Evolutionary conservation across 2,797 vertebrate genomes (phyloP), one percentile per base, ranked within the genome.

Genomic region (Mustela erminea): DNA sequence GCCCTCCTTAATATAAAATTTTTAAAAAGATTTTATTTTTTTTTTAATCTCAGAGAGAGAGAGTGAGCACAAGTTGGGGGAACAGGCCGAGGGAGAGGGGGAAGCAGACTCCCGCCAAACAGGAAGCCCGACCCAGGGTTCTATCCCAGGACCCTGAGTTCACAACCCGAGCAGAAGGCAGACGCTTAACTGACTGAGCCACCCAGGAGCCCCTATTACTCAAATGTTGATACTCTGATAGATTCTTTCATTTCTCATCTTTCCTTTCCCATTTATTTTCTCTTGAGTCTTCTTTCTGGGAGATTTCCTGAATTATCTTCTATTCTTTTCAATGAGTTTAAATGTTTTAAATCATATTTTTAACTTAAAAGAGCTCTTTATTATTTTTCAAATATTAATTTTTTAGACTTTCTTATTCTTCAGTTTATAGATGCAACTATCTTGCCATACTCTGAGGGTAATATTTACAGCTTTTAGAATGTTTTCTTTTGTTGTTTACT

Each of bases 401-500:
- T 87, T 68, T 93, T 54, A 80, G 56, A 43, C 23, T 66, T 23
- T 80, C 62, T 43, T 64, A 78, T 58, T 78, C 52, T 83, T 8
- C 64, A n/a, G 87, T 41, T 54, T 46, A 60, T 21, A 43, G 54
- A 38, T 85, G 29, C 29, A 80, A 11, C 72, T 7, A 58, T 86
- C 41, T 87, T 84, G 38, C 27, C 27, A 43, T 80, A 68, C 21
- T 75, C 32, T 49, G n/a, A n/a, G 60, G 38, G 18, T 80, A 74
- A 86, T 41, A 70, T 89, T 90, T 84, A 83, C n/a, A 80, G 27
- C 35, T 58, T 66, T 96, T 52, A 41, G 23, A 74, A 85, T 41
- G n/a, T 87, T 91, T 93, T 87, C 66, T 94, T 82, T 64, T 88
- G 32, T 89, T 58, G 10, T 75, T 75, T 80, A 60, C 8, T n/a